Percentiles rank a stretch among this genome's conserved stretches.
Conservation (phyloP, 2,113 vertebrate genomes). For the Climacteris rufus region DNA sequence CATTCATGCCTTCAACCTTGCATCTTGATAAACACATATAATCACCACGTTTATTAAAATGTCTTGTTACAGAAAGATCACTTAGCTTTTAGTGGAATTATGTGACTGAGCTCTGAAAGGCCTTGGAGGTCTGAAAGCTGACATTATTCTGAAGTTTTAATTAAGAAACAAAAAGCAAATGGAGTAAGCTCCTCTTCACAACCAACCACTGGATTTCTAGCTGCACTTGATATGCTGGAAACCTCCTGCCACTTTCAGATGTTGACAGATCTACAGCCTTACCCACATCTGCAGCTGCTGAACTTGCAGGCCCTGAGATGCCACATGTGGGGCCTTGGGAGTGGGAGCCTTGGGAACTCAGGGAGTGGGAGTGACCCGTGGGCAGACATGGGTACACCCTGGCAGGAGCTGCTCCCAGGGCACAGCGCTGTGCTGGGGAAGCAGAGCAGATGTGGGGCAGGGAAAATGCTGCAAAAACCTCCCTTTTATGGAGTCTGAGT, state of each 20-base stretch:
- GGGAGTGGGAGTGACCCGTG: fast-evolving
- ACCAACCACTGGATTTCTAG: background rate
- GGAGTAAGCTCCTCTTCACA: background rate
- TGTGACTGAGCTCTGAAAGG: background rate
- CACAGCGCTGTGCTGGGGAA: background rate
- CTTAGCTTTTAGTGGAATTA: background rate
- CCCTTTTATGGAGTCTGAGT: background rate
- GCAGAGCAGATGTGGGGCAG: background rate
- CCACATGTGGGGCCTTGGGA: background rate
- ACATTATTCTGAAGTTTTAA: background rate
- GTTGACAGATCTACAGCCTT: background rate
- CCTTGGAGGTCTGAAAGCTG: background rate
- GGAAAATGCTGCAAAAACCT: background rate
- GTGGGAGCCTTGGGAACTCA: background rate
- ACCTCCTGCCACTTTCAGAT: background rate
- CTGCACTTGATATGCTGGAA: background rate
- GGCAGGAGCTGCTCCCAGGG: background rate
- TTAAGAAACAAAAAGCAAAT: background rate
- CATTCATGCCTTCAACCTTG: background rate
- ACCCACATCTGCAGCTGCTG: background rate
- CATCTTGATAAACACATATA: background rate
- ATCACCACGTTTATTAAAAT: background rate
- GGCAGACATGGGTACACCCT: fast-evolving
- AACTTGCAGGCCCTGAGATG: background rate
- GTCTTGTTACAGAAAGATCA: background rate